phyloP scores from a whole-genome alignment of 2,113 vertebrate species.

The Oreotragus oreotragus region DNA sequence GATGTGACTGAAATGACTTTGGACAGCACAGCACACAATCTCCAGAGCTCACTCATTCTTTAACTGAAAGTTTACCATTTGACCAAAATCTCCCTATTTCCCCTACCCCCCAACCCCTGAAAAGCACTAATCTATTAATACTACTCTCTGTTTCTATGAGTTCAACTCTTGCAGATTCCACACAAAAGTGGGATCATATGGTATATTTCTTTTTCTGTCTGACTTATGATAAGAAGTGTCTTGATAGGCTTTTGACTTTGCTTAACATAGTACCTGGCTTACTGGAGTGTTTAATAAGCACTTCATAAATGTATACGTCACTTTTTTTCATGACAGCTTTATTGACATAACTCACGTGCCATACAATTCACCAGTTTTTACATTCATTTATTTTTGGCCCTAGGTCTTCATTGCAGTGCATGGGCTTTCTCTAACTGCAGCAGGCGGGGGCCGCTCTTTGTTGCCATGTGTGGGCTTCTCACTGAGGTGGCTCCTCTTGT shows the following conservation, averaged over 20 bases:
- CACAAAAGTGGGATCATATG: background rate
- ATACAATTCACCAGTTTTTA: background rate
- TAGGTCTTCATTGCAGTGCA: background rate
- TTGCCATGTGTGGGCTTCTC: background rate
- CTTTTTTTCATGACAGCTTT: background rate
- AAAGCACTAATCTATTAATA: background rate
- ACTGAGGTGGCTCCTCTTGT: background rate
- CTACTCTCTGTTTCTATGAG: background rate
- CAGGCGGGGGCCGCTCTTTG: rapidly evolving
- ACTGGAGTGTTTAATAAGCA: background rate
- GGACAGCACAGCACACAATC: background rate
- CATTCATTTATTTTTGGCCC: background rate
- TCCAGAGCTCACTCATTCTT: background rate
- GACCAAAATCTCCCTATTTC: background rate
- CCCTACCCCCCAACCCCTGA: background rate
- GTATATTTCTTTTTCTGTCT: background rate
- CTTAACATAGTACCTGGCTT: background rate
- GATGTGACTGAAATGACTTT: background rate
- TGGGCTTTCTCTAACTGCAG: background rate
- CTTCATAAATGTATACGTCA: background rate
- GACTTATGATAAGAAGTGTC: background rate
- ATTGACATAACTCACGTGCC: background rate
- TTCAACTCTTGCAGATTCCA: background rate
- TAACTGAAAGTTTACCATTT: background rate
- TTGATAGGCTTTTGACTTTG: background rate